Conservation (phyloP, 2,113 vertebrate species). For the Lepus timidus region DNA sequence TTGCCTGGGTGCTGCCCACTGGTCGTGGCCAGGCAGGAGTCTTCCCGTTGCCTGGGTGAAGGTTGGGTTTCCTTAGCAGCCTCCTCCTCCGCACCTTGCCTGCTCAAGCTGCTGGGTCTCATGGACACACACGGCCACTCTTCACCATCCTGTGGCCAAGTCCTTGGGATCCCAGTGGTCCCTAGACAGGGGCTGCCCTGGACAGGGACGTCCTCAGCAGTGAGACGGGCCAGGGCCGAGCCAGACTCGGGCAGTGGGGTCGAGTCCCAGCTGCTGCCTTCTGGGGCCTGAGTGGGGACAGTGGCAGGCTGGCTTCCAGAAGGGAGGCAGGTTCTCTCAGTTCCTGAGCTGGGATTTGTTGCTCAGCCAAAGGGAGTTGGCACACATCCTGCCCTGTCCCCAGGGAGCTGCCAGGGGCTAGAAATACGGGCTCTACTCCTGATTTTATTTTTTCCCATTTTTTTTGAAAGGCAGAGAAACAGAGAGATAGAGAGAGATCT, state of each 20-base stretch:
- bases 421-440: neutral
- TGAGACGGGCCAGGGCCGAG: neutral
- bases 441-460: neutral
- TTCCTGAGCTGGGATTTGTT: slow-evolving; percentile 44
- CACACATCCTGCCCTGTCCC: neutral
- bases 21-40: neutral
- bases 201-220: neutral
- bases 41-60: rapidly evolving
- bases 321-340: neutral
- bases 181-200: neutral
- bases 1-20: neutral
- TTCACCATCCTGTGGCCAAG: neutral
- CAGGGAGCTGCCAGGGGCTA: neutral
- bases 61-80: too few relatives aligned
- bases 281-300: neutral
- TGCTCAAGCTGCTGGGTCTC: neutral
- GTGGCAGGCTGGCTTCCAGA: neutral
- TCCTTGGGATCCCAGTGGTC: neutral
- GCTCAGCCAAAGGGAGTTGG: slow-evolving; percentile 28
- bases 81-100: neutral
- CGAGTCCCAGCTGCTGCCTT: neutral
- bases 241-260: neutral
- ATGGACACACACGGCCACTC: neutral
- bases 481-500: too few relatives aligned
- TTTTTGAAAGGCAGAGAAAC: too few relatives aligned